Evolutionary conservation across 2,888 invertebrate genomes (phyloP).

Genomic region (Apoderus coryli): DNA sequence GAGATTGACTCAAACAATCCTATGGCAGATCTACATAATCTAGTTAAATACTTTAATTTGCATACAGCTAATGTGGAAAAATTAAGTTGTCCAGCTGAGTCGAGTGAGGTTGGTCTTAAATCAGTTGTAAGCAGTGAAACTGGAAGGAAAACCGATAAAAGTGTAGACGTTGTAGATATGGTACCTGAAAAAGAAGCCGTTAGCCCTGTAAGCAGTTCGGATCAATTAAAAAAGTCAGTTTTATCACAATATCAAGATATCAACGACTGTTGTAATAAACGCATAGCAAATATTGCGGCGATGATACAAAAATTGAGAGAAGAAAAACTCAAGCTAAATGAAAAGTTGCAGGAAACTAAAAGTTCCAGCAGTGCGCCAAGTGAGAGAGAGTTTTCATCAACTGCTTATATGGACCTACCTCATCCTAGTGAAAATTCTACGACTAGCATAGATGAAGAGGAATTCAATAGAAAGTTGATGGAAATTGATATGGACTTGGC

Average conservation of each 20-base stretch:
- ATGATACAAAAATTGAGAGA: slow-evolving; percentile 43
- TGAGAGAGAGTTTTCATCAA: slow-evolving; percentile 25
- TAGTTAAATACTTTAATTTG: slow-evolving; percentile 21
- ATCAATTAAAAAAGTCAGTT: slow-evolving; percentile 13
- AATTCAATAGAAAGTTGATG: slow-evolving; percentile 21
- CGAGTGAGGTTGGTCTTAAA: neutral
- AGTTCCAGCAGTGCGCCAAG: slow-evolving; percentile 4
- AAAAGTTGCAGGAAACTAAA: slow-evolving; percentile 22
- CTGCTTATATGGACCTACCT: slow-evolving; percentile 25
- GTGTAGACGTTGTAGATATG: neutral
- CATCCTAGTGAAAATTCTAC: slow-evolving; percentile 13
- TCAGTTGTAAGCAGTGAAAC: neutral
- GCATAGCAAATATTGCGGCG: slow-evolving; percentile 40
- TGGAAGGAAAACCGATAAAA: neutral
- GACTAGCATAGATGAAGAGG: slow-evolving; percentile 20
- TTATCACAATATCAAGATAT: slow-evolving; percentile 34
- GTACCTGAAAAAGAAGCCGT: slow-evolving; percentile 13
- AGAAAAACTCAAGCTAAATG: slow-evolving; percentile 35
- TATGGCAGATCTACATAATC: slow-evolving; percentile 14
- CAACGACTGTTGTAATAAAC: slow-evolving; percentile 38
- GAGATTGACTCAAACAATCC: slow-evolving; percentile 31
- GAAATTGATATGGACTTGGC: slow-evolving; percentile 25
- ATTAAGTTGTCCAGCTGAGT: slow-evolving; percentile 16
- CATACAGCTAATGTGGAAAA: slow-evolving; percentile 19
- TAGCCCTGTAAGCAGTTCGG: slow-evolving; percentile 16